Conservation (phyloP, 2,888 invertebrate species). For the Sesamia inferens region DNA sequence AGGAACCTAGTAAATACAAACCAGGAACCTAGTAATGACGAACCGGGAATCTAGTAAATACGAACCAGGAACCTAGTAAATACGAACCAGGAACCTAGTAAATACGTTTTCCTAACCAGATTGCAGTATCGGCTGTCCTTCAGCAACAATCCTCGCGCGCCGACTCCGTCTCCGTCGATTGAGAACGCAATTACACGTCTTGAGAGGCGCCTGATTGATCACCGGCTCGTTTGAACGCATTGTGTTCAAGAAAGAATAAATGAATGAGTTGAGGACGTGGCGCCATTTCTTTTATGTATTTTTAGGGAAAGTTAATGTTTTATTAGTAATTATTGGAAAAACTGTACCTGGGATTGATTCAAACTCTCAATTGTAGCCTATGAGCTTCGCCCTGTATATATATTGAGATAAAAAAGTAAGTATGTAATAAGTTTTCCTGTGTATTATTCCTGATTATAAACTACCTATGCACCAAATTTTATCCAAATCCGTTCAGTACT, state of each 20-base stretch:
- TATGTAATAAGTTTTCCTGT: no score
- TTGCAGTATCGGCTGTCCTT: not conserved
- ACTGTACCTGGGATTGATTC: not conserved
- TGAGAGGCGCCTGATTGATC: conserved; percentile 43
- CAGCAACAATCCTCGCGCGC: not conserved
- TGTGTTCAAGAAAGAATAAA: conserved; percentile 17
- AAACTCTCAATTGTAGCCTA: no score
- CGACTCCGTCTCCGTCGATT: conserved; percentile 32
- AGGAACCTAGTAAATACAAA: no score
- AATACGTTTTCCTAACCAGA: not conserved
- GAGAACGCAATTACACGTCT: conserved; percentile 51
- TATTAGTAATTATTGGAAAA: not conserved
- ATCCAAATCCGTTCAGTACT: no score
- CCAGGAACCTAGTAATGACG: no score
- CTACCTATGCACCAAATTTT: no score
- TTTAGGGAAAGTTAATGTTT: not conserved
- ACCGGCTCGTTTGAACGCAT: conserved; percentile 42
- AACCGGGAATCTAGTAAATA: no score
- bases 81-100: not conserved
- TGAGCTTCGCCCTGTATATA: no score
- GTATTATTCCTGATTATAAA: no score
- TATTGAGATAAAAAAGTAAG: no score
- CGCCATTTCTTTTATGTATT: not conserved
- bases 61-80: no score
- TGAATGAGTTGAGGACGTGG: not conserved